Evolutionary conservation across 2,113 vertebrate species (phyloP).

Genomic region (rat (Rattus norvegicus)): GRCr8 NC_086021.1:20945501-20946000

Average conservation of each 20-base stretch:
- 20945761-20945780: neutral
- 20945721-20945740: neutral
- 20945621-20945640: no score
- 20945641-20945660: neutral
- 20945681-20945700: neutral
- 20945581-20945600: no score
- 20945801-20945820: neutral
- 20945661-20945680: constrained; percentile 30
- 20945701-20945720: neutral
- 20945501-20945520: neutral
- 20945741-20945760: neutral
- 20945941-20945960: neutral
- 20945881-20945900: no score
- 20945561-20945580: no score
- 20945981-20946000: no score
- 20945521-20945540: neutral
- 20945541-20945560: neutral
- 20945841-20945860: neutral
- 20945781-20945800: neutral
- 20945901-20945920: neutral
- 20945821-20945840: neutral
- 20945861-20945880: neutral
- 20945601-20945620: no score
- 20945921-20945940: neutral
- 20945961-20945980: no score